A percentile compares a stretch with the other conserved stretches of the same genome.
These are phyloP conservation scores for Lordiphosa andalusiaca DNA, from an alignment of 2,888 invertebrate species.

Conservation along the genomic window DNA sequence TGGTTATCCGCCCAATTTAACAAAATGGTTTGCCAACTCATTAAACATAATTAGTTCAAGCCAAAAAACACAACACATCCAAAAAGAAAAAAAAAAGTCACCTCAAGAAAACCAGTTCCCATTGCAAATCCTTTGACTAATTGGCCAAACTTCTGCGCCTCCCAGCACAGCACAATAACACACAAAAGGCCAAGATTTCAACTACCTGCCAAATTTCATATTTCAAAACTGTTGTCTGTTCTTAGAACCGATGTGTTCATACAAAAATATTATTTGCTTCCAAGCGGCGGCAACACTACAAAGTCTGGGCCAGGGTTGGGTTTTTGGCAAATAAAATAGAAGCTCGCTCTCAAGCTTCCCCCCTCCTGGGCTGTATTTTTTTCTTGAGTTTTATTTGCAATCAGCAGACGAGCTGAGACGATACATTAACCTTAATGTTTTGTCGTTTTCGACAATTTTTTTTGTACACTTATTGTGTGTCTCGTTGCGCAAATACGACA, in stretches of 20 bases:
- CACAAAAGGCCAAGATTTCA: constrained; percentile 19
- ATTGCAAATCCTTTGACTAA: constrained; percentile 42
- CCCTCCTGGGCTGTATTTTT: constrained; percentile 7
- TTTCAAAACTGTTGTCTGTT: constrained; percentile 6
- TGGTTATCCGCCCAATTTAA: constrained; percentile 6
- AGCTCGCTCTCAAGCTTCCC: constrained; percentile 14
- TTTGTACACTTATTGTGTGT: constrained; percentile 35
- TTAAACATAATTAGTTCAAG: constrained; percentile 41
- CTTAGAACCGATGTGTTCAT: constrained; percentile 1
- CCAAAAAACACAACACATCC: constrained; percentile 9
- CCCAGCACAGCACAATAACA: constrained; percentile 11
- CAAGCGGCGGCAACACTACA: too few relatives aligned
- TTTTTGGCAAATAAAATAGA: constrained; percentile 2
- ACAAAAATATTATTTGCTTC: too few relatives aligned
- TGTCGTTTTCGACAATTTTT: constrained; percentile 61
- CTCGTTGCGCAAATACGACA: constrained; percentile 39
- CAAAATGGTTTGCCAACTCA: constrained; percentile 32
- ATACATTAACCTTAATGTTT: constrained; percentile 69
- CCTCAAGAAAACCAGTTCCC: constrained; percentile 28
- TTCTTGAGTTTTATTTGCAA: constrained; percentile 30
- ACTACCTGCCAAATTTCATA: constrained; percentile 9
- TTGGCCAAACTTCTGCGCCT: constrained; percentile 26
- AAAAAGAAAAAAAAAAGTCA: too few relatives aligned
- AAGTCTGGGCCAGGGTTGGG: too few relatives aligned
- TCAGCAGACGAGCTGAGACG: constrained; percentile 41